phyloP scores from a whole-genome alignment of 2,888 invertebrate species.

The Phengaris arion region DNA sequence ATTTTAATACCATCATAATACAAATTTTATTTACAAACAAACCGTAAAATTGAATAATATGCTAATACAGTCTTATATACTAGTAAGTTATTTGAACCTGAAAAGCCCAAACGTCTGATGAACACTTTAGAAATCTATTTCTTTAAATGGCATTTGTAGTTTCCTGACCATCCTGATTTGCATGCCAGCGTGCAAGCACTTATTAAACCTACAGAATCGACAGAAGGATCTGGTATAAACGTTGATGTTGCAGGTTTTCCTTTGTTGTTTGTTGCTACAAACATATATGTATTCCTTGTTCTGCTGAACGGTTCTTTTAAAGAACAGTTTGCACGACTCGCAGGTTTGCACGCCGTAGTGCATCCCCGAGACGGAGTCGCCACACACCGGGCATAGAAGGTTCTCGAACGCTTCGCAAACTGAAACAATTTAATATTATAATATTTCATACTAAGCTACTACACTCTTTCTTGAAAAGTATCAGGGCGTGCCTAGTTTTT shows the following conservation, averaged over 20 bases:
- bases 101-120: not conserved
- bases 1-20: too few relatives aligned
- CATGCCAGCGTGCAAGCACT: conserved; percentile 53
- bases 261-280: conserved; percentile 39
- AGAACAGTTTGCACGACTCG: conserved; percentile 60
- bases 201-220: conserved; percentile 48
- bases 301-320: conserved; percentile 52
- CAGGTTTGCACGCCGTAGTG: conserved; percentile 57
- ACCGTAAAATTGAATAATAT: not conserved
- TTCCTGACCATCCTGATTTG: conserved; percentile 44
- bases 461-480: not conserved
- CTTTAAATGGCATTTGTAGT: conserved; percentile 14
- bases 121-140: too few relatives aligned
- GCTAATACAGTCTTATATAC: not conserved
- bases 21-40: not conserved
- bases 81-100: not conserved
- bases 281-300: conserved; percentile 46
- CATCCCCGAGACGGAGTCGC: conserved; percentile 48
- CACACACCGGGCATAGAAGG: conserved; percentile 50
- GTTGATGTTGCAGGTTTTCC: conserved; percentile 44
- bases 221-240: conserved; percentile 50
- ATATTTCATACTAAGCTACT: not conserved
- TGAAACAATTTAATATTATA: not conserved
- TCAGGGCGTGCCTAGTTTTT: too few relatives aligned
- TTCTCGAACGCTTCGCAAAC: not conserved